phyloP scores from a whole-genome alignment of 2,797 vertebrate genomes.

The Pantherophis vulpinus region DNA sequence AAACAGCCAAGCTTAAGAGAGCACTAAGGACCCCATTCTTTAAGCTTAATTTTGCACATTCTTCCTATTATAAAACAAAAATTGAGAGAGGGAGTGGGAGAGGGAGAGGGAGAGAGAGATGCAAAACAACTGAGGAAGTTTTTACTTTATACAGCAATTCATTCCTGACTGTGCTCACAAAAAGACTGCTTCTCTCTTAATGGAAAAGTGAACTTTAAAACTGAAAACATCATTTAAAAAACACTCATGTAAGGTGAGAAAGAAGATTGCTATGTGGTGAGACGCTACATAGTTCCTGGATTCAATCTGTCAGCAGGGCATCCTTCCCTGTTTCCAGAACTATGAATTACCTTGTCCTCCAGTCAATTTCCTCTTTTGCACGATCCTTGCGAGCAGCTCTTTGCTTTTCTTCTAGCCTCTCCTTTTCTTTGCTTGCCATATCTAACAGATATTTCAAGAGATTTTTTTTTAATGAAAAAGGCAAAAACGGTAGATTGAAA shows the following conservation, averaged over 20 bases:
- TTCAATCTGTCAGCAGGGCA: neutral
- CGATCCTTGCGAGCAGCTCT: constrained; percentile 86
- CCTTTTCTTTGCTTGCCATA: constrained; percentile 88
- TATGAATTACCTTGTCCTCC: constrained; percentile 83
- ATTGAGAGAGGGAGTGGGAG: no score
- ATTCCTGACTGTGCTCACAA: neutral
- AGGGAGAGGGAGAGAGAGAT: no score
- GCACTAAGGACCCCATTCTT: neutral
- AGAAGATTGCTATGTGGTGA: neutral
- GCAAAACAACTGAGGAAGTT: neutral
- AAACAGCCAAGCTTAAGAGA: neutral
- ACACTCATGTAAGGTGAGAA: neutral
- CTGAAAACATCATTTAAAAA: neutral
- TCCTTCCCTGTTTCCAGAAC: neutral
- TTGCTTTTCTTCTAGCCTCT: constrained; percentile 94
- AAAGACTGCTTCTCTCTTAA: neutral
- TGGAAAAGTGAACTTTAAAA: neutral
- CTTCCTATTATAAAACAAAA: neutral
- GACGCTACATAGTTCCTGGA: neutral
- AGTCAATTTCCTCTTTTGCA: constrained; percentile 81
- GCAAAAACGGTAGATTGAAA: neutral
- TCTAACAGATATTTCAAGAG: constrained; percentile 72
- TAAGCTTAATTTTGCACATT: neutral
- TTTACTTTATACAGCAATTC: neutral
- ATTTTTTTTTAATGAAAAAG: constrained; percentile 37